Percentiles rank a stretch among this genome's conserved stretches.
These are phyloP conservation scores for Hemithea aestivaria DNA, from an alignment of 2,888 invertebrate species.

Conservation along the genomic window DNA sequence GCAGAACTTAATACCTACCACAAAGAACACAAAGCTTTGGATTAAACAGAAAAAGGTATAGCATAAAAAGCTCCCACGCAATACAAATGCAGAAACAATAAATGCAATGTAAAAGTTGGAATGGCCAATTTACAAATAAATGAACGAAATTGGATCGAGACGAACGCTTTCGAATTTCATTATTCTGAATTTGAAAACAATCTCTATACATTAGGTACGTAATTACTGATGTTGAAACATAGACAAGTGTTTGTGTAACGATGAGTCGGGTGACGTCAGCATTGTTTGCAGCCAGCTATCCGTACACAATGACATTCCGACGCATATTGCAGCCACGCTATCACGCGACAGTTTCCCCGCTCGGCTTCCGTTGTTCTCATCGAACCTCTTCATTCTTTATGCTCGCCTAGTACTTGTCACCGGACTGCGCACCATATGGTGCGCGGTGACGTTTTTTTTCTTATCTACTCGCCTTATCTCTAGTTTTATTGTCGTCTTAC, in stretches of 20 bases:
- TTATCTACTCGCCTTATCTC: conserved; percentile 24
- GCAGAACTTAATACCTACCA: conserved; percentile 5
- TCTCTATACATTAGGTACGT: too few species aligned
- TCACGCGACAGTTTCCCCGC: conserved; percentile 41
- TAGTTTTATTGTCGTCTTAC: conserved; percentile 22
- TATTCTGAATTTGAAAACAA: too few species aligned
- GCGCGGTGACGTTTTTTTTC: conserved; percentile 24
- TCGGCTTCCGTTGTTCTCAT: conserved; percentile 41
- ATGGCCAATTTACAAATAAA: conserved; percentile 7
- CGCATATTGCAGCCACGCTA: conserved; percentile 23
- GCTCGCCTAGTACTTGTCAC: conserved; percentile 71
- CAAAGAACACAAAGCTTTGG: not conserved
- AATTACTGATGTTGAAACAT: too few species aligned
- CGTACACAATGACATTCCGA: conserved; percentile 27
- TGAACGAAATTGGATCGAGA: not conserved
- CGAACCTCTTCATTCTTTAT: conserved; percentile 49
- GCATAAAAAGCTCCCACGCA: conserved; percentile 1
- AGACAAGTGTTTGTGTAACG: too few species aligned
- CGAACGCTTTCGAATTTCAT: too few species aligned
- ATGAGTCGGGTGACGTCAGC: conserved; percentile 5
- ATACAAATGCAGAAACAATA: conserved; percentile 1
- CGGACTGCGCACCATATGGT: conserved; percentile 36
- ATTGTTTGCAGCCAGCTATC: conserved; percentile 19
- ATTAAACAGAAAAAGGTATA: conserved; percentile 4
- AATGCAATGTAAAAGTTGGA: not conserved